Conservation (phyloP, 2,797 vertebrate genomes). For the Lutra lutra region DNA sequence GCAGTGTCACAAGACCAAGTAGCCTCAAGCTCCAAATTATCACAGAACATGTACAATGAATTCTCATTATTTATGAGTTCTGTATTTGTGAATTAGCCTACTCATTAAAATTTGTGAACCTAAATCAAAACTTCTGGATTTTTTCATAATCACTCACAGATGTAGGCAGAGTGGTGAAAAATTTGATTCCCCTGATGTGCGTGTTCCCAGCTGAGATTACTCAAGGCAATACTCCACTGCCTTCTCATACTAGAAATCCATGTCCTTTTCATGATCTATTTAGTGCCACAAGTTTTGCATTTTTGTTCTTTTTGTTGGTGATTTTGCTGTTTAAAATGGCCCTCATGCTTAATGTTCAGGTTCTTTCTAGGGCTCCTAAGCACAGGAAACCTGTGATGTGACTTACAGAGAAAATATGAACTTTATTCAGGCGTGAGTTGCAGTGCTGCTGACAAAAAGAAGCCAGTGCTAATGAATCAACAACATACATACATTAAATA, state of each 20-base stretch:
- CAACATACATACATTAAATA: constrained; percentile 53
- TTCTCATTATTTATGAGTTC: background rate
- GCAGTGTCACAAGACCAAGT: background rate
- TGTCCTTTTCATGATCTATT: background rate
- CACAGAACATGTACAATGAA: background rate
- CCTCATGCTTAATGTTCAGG: background rate
- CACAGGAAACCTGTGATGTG: background rate
- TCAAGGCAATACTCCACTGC: background rate
- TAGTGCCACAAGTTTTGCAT: background rate
- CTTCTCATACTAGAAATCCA: background rate
- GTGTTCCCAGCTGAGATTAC: background rate
- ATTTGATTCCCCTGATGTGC: background rate
- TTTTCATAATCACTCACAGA: background rate
- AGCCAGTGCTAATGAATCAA: background rate
- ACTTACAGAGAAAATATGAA: background rate
- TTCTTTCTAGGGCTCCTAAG: background rate
- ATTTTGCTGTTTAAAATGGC: constrained; percentile 6
- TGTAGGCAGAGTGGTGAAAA: background rate
- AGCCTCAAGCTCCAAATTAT: background rate
- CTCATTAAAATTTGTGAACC: background rate
- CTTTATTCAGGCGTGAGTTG: background rate
- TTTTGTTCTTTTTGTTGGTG: background rate
- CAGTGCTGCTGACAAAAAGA: background rate
- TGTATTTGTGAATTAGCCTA: background rate
- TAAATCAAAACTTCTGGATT: background rate